Conservation (phyloP, 2,113 vertebrate species). For the Smithornis capensis region DNA sequence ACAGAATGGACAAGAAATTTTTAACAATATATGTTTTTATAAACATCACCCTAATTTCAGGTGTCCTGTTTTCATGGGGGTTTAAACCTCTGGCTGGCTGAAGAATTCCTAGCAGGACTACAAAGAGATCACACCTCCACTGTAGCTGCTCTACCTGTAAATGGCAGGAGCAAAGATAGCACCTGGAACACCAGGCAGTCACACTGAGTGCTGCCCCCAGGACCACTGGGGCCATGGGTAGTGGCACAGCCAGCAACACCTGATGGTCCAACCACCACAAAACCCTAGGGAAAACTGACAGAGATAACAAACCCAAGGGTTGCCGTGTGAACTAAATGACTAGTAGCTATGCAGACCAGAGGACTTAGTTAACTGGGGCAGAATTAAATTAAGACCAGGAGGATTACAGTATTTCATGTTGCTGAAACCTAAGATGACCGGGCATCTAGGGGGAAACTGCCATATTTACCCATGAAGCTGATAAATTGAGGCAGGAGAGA, state of each 20-base stretch:
- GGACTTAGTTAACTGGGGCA: conserved; percentile 12
- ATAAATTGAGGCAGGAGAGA: not conserved
- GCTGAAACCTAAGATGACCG: conserved; percentile 11
- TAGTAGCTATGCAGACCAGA: not conserved
- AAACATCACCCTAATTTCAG: not conserved
- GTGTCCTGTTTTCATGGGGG: not conserved
- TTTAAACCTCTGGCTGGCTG: not conserved
- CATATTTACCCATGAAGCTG: not conserved
- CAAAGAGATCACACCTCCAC: not conserved
- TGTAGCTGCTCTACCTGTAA: not conserved
- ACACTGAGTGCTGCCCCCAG: not conserved
- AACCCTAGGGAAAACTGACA: not conserved
- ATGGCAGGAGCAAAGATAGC: not conserved
- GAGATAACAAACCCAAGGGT: not conserved
- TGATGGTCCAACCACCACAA: not conserved
- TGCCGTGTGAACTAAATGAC: not conserved
- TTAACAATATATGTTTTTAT: not conserved
- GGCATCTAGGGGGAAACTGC: not conserved
- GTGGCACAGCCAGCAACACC: not conserved
- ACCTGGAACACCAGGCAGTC: not conserved
- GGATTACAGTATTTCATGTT: conserved; percentile 17
- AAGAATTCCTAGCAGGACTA: not conserved
- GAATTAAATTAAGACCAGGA: conserved; percentile 50
- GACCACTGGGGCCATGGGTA: not conserved
- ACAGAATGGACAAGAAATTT: not conserved